Percentiles rank a stretch among this genome's conserved stretches.
These are phyloP conservation scores for Nanorana parkeri DNA, from an alignment of 2,113 vertebrate genomes.

Conservation along the genomic window DNA sequence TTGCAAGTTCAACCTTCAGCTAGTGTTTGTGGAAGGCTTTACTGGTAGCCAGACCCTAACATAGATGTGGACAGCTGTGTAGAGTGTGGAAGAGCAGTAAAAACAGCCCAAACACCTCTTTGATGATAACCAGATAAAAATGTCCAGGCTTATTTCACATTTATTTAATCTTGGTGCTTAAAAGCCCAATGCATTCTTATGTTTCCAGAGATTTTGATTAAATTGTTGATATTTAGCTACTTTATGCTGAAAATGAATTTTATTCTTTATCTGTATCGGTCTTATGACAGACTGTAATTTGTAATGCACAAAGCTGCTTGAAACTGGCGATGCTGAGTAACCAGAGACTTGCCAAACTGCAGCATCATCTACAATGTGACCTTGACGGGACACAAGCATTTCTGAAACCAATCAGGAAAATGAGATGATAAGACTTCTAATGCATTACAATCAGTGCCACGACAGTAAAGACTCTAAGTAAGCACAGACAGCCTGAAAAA, in stretches of 20 bases:
- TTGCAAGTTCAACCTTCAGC: too few species aligned
- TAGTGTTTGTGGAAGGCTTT: too few species aligned
- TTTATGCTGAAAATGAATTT: slow-evolving; percentile 4
- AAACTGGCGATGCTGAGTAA: slow-evolving; percentile 22
- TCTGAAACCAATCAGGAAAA: slow-evolving; percentile 39
- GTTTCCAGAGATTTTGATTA: too few species aligned
- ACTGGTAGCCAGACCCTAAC: too few species aligned
- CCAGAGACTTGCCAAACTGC: slow-evolving; percentile 37
- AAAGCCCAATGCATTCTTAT: too few species aligned
- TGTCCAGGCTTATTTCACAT: too few species aligned
- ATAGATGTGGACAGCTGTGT: too few species aligned
- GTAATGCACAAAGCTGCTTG: background rate
- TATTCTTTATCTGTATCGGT: background rate
- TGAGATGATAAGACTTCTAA: slow-evolving; percentile 48
- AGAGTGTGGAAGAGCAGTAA: too few species aligned
- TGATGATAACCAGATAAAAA: too few species aligned
- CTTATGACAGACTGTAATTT: slow-evolving; percentile 39
- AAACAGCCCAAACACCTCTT: too few species aligned
- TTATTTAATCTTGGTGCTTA: too few species aligned
- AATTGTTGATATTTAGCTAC: background rate
- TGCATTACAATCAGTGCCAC: slow-evolving; percentile 44
- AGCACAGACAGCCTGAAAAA: background rate
- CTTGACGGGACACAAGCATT: slow-evolving; percentile 48
- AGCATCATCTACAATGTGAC: slow-evolving; percentile 30
- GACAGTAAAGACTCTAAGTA: slow-evolving; percentile 16